Evolutionary conservation across 2,113 vertebrate species (phyloP), one percentile per base, ranked within the genome.

Genomic region (Dissostichus mawsoni): DNA sequence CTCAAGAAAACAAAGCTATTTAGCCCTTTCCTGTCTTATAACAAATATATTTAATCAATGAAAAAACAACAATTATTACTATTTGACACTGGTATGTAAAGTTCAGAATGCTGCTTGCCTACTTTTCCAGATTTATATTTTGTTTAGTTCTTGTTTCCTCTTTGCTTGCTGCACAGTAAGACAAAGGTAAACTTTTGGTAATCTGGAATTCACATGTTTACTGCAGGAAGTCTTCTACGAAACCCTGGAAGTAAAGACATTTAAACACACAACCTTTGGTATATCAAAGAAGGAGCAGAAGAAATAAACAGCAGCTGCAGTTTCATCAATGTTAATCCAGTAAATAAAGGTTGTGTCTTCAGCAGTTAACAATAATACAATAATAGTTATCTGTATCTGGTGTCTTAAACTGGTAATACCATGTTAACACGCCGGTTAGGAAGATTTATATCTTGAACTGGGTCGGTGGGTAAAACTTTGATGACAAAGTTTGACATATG

Each of bases 301-400:
- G 10, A 85, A 89, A 85, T 74, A 81, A 89, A 85, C 85, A 88
- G 36, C 71, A 77, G 81, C 68, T 53, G 56, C 50, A 69, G 78
- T 78, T 50, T 48, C 18, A 33, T 83, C 62, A 84, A n/a, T 55
- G 61, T 74, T 80, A 86, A 80, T 77, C 57, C 68, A 16, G 41
- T 84, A 77, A 89, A 87, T 75, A 63, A 41, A 50, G 67, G 66
- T 41, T 79, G 63, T 68, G 66, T 62, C 48, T 70, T 2, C 57
- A 67, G 36, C 29, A 52, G 47, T 74, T 84, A 74, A 74, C 52
- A 86, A 20, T 20, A 20, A 20, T 20, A 20, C 20, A 20, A 20
- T 20, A 20, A 20, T 20, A 20, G 20, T 20, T 76, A 51, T 75
- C 76, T 78, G 33, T 76, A 53, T 84, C 58, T 71, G 20, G 56